Conservation (phyloP, 2,797 vertebrate species). For the Orientallactaga sibirica region DNA sequence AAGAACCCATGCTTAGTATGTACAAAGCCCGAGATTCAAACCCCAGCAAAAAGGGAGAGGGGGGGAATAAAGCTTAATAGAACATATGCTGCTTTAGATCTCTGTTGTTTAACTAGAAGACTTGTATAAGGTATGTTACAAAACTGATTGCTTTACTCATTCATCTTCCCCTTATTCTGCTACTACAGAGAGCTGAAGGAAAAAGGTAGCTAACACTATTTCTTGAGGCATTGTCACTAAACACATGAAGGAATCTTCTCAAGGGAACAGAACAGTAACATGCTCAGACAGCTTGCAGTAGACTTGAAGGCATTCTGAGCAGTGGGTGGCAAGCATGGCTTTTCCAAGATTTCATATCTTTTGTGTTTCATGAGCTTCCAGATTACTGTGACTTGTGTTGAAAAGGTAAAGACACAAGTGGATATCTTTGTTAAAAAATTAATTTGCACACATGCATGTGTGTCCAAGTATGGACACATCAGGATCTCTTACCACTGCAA, state of each 20-base stretch:
- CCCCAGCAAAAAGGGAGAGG: no score
- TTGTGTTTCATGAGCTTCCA: not conserved
- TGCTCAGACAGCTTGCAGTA: not conserved
- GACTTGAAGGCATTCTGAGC: not conserved
- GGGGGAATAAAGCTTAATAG: not conserved
- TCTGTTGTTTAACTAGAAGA: not conserved
- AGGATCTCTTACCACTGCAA: no score
- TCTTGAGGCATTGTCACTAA: not conserved
- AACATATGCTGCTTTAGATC: not conserved
- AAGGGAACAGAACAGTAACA: no score
- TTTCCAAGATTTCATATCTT: not conserved
- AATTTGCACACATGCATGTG: no score
- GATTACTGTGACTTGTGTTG: not conserved
- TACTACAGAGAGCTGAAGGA: not conserved
- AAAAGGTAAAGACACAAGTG: not conserved
- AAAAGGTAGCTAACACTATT: not conserved
- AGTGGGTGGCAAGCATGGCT: not conserved
- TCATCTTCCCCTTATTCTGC: not conserved
- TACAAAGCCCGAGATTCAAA: not conserved
- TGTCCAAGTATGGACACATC: no score
- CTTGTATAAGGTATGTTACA: not conserved
- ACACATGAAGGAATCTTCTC: not conserved
- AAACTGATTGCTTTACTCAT: not conserved
- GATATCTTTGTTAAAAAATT: not conserved
- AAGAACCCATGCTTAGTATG: not conserved